Evolutionary conservation across 2,797 vertebrate genomes (phyloP), one percentile per base, ranked within the genome.

Genomic region (Coranthus polyacanthus): DNA sequence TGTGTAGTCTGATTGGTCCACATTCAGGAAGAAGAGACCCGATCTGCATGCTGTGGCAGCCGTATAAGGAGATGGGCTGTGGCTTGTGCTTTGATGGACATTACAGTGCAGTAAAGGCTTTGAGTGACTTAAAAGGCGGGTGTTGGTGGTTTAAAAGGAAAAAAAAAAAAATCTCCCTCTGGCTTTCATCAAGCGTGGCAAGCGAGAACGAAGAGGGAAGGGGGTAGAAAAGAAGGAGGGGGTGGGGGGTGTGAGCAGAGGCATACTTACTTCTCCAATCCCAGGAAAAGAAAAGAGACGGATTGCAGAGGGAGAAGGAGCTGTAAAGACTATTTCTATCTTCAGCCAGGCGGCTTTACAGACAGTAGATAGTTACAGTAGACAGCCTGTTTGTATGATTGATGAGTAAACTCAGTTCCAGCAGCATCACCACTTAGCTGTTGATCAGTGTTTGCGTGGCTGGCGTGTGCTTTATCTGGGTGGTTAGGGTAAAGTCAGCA

Each of bases 171-270:
- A 18, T 59, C 68, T 54, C 69, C 73, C 68, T 84, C 85, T 92
- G 88, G 89, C 83, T 92, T 93, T 82, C 81, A 89, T 92, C 85
- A 91, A 89, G 85, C 42, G 38, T 84, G 73, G 85, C 69, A 78
- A 78, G 81, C 65, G 26, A 61, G 62, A 65, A 72, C 22, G 60
- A 42, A 47, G 65, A 55, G 62, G 57, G 63, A 44, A 54, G 39
- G 34, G 47, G 34, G 44, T 21, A 52, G 66, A 22, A 21, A 13
- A 6, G 5, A 43, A 3, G 10, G 3, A 6, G 60, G 16, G 58
- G 22, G 32, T n/a, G n/a, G n/a, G n/a, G n/a, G n/a, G n/a, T n/a
- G 13, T 26, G 29, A 55, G 52, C 2, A 6, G 56, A 78, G 50
- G 68, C 68, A 55, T 58, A 41, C 44, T 73, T 71, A 58, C 53